Evolutionary conservation across 2,797 vertebrate genomes (phyloP), one percentile per base, ranked within the genome.

Genomic region (Yasuhikotakia modesta): DNA sequence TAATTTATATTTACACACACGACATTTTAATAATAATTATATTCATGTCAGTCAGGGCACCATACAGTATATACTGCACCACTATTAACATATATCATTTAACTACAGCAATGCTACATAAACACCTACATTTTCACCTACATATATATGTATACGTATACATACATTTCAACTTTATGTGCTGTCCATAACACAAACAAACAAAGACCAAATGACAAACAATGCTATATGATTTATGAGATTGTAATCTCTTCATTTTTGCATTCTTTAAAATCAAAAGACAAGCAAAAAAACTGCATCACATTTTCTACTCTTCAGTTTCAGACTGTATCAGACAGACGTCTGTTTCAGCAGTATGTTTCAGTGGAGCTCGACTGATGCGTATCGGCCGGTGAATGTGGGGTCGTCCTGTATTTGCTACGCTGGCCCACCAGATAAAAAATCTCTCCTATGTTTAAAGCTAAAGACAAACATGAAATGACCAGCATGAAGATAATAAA

Each of bases 401-500:
- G 14, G n/a, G 50, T 30, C 3, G 4, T 43, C 19, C 63, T 74
- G 7, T 63, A 2, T 6, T 14, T 12, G 6, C 16, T 24, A 32
- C 80, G 58, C 11, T 76, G 69, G n/a, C 81, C 64, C 19, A 94
- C 90, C 85, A 97, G 89, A 85, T 97, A 90, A 64, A 95, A 92
- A 48, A 96, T 89, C 88, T 98, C 96, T 50, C 94, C 82, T 1
- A 97, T 65, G 65, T 96, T 97, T 72, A 98, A 93, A 81, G 93
- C 79, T 17, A 96, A 92, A 12, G 96, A 96, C 35, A 97, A 87
- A 0, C 86, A 84, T 0, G 95, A 92, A 78, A 98, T 92, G 0
- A 88, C 93, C 72, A 96, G 61, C 97, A 97, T 96, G 80, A 97
- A 98, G 81, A 96, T 58, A 73, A 97, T 95, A 74, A 98, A 97